Percentiles rank a stretch among this genome's conserved stretches.
Evolutionary conservation across 2,888 invertebrate genomes (phyloP).

Genomic region (Digitonthophagus gazella): DNA sequence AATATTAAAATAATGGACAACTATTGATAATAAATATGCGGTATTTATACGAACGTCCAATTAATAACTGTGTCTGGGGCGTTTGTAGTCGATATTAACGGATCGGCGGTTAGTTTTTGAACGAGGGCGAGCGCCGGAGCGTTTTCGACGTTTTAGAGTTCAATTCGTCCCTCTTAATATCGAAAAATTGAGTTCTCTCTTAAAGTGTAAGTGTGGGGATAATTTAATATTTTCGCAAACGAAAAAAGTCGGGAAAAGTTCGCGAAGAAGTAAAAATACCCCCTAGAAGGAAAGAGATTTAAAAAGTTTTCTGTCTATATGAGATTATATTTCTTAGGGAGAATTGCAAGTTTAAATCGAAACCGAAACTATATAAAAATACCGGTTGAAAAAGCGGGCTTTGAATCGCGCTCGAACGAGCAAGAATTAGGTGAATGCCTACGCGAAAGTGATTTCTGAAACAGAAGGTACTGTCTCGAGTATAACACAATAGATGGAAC

Average conservation of each 20-base stretch:
- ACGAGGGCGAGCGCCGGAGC: too few relatives aligned
- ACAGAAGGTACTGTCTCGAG: background rate
- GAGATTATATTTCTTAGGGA: background rate
- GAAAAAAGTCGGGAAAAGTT: background rate
- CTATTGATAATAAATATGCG: background rate
- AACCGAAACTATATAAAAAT: background rate
- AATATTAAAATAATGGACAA: background rate
- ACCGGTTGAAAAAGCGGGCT: background rate
- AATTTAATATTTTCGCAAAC: background rate
- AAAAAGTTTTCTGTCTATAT: background rate
- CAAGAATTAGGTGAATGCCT: constrained; percentile 14
- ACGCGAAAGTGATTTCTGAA: constrained; percentile 20
- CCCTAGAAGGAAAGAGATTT: background rate
- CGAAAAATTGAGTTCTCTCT: background rate
- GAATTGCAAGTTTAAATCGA: background rate
- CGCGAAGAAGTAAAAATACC: background rate
- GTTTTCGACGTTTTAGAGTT: background rate
- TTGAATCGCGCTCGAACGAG: constrained; percentile 1
- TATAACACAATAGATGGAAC: background rate
- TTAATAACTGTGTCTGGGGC: background rate
- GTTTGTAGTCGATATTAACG: background rate
- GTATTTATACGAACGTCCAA: too few relatives aligned
- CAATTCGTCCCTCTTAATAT: background rate
- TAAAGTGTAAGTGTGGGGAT: background rate
- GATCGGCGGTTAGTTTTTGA: background rate